Conservation (phyloP, 2,113 vertebrate genomes). For the Centropus unirufus region DNA sequence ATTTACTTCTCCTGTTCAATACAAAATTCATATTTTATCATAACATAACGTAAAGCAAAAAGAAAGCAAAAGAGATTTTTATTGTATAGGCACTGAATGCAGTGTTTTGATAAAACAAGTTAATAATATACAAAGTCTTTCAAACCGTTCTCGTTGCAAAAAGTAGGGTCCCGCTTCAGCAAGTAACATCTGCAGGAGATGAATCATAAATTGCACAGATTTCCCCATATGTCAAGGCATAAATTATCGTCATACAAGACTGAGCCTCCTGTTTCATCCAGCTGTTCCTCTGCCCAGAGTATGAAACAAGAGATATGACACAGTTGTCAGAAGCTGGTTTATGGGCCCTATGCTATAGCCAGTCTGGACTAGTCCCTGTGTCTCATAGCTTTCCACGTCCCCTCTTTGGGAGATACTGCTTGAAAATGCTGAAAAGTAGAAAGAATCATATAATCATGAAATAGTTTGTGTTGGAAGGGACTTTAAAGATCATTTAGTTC, state of each 20-base stretch:
- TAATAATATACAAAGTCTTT: neutral
- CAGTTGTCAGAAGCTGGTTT: neutral
- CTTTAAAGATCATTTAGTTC: too few relatives aligned
- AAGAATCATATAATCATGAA: too few relatives aligned
- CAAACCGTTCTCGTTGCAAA: neutral
- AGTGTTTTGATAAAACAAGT: neutral
- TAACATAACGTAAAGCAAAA: neutral
- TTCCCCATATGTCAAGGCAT: neutral
- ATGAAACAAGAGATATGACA: neutral
- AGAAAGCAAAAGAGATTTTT: neutral
- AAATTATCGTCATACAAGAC: neutral
- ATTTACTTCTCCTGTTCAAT: neutral
- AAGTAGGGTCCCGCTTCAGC: neutral
- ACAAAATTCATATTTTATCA: neutral
- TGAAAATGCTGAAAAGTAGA: neutral
- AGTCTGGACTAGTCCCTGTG: rapidly evolving
- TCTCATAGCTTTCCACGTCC: neutral
- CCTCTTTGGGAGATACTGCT: neutral
- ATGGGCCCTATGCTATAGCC: neutral
- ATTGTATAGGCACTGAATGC: neutral
- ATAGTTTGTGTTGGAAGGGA: too few relatives aligned
- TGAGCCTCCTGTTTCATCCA: neutral
- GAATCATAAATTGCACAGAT: neutral
- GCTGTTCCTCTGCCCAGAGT: neutral
- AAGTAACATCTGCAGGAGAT: neutral